Percentiles rank a stretch among this genome's conserved stretches.
Evolutionary conservation across 2,888 invertebrate genomes (phyloP).

Genomic region (Agonopterix subpropinquella): DNA sequence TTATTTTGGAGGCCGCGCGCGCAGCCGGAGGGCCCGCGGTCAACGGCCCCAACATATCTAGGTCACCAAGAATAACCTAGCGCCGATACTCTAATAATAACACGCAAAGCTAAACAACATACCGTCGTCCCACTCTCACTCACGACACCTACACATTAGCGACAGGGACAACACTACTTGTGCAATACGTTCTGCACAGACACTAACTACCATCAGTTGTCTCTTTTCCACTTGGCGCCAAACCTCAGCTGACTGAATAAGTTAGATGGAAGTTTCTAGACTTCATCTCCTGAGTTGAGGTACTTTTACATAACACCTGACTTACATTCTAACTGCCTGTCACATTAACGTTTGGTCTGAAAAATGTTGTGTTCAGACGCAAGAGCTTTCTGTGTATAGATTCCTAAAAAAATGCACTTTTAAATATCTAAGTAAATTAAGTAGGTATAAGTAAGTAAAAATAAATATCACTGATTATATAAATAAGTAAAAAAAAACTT

Average conservation of each 20-base stretch:
- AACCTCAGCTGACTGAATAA: slow-evolving; percentile 33
- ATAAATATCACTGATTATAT: no score
- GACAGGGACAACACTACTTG: slow-evolving; percentile 52
- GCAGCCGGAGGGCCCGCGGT: slow-evolving; percentile 70
- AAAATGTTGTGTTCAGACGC: slow-evolving; percentile 11
- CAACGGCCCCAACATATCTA: slow-evolving; percentile 73
- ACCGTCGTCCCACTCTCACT: slow-evolving; percentile 59
- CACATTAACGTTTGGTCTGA: slow-evolving; percentile 15
- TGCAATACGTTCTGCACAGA: slow-evolving; percentile 45
- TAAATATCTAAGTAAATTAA: no score
- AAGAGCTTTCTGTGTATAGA: no score
- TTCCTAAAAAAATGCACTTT: no score
- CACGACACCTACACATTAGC: slow-evolving; percentile 35
- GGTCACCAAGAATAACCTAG: slow-evolving; percentile 75
- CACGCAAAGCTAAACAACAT: slow-evolving; percentile 55
- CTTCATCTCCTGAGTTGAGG: slow-evolving; percentile 18
- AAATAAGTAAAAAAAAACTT: no score
- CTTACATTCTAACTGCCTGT: slow-evolving; percentile 16
- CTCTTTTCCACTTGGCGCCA: slow-evolving; percentile 49
- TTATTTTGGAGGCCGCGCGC: slow-evolving; percentile 73
- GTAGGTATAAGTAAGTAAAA: no score
- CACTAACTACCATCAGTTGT: slow-evolving; percentile 43
- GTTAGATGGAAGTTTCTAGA: slow-evolving; percentile 37
- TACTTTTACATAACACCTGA: slow-evolving; percentile 37
- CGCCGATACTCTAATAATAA: slow-evolving; percentile 75